Evolutionary conservation across 1,140 invertebrate genomes (phyloP), one percentile per base, ranked within the genome.

Genomic region (Diorhabda carinulata): DNA sequence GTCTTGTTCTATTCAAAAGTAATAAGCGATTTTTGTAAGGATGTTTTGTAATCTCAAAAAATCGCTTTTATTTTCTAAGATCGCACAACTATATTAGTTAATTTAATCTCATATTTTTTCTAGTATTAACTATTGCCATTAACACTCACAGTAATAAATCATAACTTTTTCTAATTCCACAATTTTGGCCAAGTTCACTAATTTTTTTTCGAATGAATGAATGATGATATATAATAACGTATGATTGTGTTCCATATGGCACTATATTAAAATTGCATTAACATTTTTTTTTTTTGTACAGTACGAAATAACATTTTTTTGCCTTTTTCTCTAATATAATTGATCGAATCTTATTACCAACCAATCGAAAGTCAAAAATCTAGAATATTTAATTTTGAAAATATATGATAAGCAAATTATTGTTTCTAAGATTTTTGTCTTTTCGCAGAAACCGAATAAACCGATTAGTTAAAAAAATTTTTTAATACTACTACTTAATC

Each of bases 101-200:
- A 43, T 40, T 67, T 45, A 67, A 65, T 65, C 47, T 45, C 58
- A 44, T 47, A 58, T 66, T 66, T 66, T 67, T 52, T 52, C 47
- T 67, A 67, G 65, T 60, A 67, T 67, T 67, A 67, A 67, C 65
- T 67, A n/a, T 67, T 69, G 59, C 56, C 68, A 72, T 67, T 73
- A 61, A 64, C 62, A 57, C 59, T 61, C 57, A 59, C 56, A 69
- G 45, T 59, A 67, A 58, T 59, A 63, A 58, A 59, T 47, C 64
- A 70, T 66, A 70, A 73, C 58, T 59, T 8, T 25, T 75, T 73
- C 72, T 75, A 75, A 77, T 73, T 77, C 75, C 75, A 77, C 75
- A 72, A 67, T 58, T 59, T 67, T 77, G 75, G 75, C 75, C 75
- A 77, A 77, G 75, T 77, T 73, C 70, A 75, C 75, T 77, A 67